A percentile compares a stretch with the other conserved stretches of the same genome.
Evolutionary conservation across 30 jellyfish, hydroid and myxozoan genomes (phyloP).

Genomic region (Pseudorhiza aurosa): DNA sequence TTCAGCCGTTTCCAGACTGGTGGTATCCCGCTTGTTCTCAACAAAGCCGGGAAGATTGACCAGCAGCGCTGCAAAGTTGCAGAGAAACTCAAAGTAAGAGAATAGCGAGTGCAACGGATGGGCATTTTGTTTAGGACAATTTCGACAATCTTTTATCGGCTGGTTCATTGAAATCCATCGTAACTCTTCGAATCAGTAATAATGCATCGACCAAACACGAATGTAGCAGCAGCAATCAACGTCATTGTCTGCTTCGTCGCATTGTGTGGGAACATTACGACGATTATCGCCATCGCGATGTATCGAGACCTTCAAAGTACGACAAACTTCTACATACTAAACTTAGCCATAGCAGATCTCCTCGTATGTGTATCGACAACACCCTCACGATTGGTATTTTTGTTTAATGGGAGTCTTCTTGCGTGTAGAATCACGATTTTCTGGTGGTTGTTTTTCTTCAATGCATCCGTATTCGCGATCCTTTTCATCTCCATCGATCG

Average conservation of each 20-base stretch:
- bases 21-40: no score
- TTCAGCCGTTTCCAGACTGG: no score
- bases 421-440: conserved; percentile 26
- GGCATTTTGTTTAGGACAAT: no score
- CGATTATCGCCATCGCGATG: conserved; percentile 28
- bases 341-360: conserved; percentile 56
- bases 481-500: conserved; percentile 54
- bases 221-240: neutral
- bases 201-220: no score
- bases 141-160: no score
- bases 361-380: conserved; percentile 26
- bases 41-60: no score
- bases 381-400: neutral
- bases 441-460: conserved; percentile 19
- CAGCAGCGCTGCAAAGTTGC: no score
- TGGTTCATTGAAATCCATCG: no score
- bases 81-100: no score
- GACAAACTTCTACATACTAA: conserved; percentile 43
- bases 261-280: conserved; percentile 50
- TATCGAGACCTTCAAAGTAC: conserved; percentile 38
- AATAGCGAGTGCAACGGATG: no score
- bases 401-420: neutral
- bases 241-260: conserved; percentile 10
- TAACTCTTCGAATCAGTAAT: no score
- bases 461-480: conserved; percentile 58